phyloP scores from a whole-genome alignment of 2,113 vertebrate species.

The Pachyramphus minor region DNA sequence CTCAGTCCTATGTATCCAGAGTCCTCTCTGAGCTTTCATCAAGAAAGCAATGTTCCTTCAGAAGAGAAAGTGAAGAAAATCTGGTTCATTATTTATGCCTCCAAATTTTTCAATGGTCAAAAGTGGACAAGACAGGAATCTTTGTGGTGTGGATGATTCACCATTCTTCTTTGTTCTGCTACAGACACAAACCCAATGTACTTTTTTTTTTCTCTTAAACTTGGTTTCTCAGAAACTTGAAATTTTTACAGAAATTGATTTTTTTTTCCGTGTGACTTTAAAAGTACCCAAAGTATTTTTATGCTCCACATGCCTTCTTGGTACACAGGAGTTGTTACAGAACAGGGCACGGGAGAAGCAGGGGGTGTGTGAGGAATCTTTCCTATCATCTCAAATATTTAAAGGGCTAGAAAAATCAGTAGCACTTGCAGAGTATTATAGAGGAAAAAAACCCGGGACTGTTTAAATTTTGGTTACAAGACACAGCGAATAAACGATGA shows the following conservation, averaged over 20 bases:
- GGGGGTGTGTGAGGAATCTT: neutral
- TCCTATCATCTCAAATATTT: slow-evolving; percentile 12
- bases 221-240: neutral
- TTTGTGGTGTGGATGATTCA: neutral
- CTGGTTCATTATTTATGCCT: neutral
- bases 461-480: slow-evolving; percentile 35
- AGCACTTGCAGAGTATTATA: neutral
- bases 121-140: neutral
- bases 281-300: neutral
- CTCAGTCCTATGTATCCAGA: neutral
- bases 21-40: neutral
- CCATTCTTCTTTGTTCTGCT: neutral
- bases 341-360: neutral
- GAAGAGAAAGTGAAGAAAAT: neutral
- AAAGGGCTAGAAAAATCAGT: slow-evolving; percentile 27
- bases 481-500: neutral
- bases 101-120: neutral
- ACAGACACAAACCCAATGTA: neutral
- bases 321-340: neutral
- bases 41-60: neutral
- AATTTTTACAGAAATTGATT: neutral
- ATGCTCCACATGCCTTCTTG: neutral
- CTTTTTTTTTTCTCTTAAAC: slow-evolving; percentile 4
- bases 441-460: neutral
- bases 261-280: neutral